A percentile compares a stretch with the other conserved stretches of the same genome.
These are phyloP conservation scores for Melanostoma mellinum DNA, from an alignment of 2,888 invertebrate genomes.

Conservation along the genomic window DNA sequence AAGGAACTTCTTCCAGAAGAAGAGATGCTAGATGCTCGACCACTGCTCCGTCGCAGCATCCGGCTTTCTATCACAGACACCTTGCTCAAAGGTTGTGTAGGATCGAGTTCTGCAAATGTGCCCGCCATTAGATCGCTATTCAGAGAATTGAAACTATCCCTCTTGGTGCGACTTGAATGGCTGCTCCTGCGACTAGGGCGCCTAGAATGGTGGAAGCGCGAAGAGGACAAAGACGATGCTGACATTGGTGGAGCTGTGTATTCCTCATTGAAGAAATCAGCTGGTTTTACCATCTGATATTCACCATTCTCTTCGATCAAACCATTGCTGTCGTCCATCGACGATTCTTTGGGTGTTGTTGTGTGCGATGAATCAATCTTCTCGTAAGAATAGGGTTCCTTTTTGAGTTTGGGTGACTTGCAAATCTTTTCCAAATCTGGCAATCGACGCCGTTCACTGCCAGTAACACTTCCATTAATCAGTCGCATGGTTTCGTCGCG, in stretches of 20 bases:
- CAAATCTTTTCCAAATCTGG: conserved; percentile 81
- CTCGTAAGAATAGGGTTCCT: conserved; percentile 77
- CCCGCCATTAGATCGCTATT: conserved; percentile 80
- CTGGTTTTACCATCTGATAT: conserved; percentile 28
- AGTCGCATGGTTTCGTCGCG: conserved; percentile 77
- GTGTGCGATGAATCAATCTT: conserved; percentile 39
- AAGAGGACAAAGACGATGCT: conserved; percentile 71
- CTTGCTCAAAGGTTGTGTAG: conserved; percentile 80
- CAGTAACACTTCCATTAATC: conserved; percentile 59
- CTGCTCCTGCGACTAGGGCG: conserved; percentile 78
- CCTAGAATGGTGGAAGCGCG: conserved; percentile 79
- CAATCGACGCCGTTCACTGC: conserved; percentile 77
- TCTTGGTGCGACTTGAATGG: conserved; percentile 75
- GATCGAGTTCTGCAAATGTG: conserved; percentile 80
- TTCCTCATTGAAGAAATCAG: conserved; percentile 71
- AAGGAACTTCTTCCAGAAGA: conserved; percentile 80
- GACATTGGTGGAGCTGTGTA: conserved; percentile 58
- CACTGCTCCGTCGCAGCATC: conserved; percentile 78
- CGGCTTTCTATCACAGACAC: conserved; percentile 81
- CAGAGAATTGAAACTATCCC: conserved; percentile 80
- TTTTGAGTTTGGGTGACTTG: conserved; percentile 78
- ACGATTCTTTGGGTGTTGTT: conserved; percentile 29
- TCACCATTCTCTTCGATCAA: conserved; percentile 20
- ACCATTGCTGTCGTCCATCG: conserved; percentile 23
- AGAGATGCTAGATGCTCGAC: conserved; percentile 78